These are phyloP conservation scores for Nemotelus pantherinus DNA, from an alignment of 2,888 invertebrate species.

Conservation along the genomic window DNA sequence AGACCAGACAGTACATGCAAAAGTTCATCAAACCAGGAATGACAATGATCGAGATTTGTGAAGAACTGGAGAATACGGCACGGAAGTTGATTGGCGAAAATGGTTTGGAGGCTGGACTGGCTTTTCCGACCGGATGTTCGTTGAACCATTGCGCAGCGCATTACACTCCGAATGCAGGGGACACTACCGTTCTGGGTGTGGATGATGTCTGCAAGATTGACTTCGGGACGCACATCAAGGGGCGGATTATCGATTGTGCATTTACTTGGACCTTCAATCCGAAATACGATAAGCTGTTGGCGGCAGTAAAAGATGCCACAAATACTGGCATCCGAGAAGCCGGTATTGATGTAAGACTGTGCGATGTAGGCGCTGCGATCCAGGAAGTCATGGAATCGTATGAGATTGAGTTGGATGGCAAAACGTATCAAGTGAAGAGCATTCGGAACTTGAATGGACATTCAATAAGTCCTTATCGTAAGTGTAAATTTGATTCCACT, in stretches of 20 bases:
- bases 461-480: constrained; percentile 98
- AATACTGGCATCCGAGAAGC: constrained; percentile 96
- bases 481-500: constrained; percentile 58
- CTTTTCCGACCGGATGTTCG: constrained; percentile 99
- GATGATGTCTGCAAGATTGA: constrained; percentile 99
- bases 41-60: constrained; percentile 99
- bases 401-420: constrained; percentile 96
- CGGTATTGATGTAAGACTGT: constrained; percentile 96
- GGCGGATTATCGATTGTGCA: constrained; percentile 98
- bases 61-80: constrained; percentile 92
- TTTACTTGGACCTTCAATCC: constrained; percentile 97
- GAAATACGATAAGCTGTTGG: constrained; percentile 91
- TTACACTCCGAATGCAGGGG: constrained; percentile 99
- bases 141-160: constrained; percentile 99
- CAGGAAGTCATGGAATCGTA: constrained; percentile 99
- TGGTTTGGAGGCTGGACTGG: constrained; percentile 91
- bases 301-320: constrained; percentile 97
- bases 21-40: constrained; percentile 97
- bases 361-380: constrained; percentile 95
- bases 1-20: constrained; percentile 78
- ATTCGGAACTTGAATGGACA: constrained; percentile 99
- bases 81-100: constrained; percentile 93
- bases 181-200: constrained; percentile 90
- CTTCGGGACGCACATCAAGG: constrained; percentile 98
- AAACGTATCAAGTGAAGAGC: constrained; percentile 94